These are phyloP conservation scores for Suncus etruscus DNA, from an alignment of 2,113 vertebrate genomes.

Conservation along the genomic window DNA sequence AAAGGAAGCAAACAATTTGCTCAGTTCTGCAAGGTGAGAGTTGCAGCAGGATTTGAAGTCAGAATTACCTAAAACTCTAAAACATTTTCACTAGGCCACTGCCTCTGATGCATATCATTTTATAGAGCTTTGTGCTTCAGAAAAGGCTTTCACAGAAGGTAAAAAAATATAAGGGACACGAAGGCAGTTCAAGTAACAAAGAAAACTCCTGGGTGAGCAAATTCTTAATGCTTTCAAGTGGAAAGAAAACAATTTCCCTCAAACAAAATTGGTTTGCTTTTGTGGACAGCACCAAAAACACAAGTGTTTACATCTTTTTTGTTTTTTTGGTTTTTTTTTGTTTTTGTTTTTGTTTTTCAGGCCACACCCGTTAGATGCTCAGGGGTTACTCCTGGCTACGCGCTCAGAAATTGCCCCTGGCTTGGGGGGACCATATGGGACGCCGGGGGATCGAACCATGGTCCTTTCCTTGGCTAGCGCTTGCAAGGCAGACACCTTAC, in stretches of 20 bases:
- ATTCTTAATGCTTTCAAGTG: constrained; percentile 38
- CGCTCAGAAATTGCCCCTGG: too few relatives aligned
- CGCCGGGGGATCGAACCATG: too few relatives aligned
- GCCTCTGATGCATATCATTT: neutral
- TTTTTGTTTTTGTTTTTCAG: too few relatives aligned
- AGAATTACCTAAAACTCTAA: neutral
- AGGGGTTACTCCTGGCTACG: too few relatives aligned
- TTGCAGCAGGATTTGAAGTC: constrained; percentile 31
- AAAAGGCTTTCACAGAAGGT: constrained; percentile 32
- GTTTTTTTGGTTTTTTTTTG: too few relatives aligned
- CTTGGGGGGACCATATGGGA: too few relatives aligned
- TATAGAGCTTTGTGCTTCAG: neutral
- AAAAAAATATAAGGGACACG: neutral
- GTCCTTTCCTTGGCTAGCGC: too few relatives aligned
- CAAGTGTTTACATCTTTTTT: neutral
- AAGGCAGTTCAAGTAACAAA: neutral
- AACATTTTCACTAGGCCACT: neutral
- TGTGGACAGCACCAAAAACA: neutral
- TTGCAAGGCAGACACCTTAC: too few relatives aligned
- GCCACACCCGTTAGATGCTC: too few relatives aligned
- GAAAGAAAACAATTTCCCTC: constrained; percentile 32
- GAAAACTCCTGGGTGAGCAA: constrained; percentile 8
- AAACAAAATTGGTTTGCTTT: constrained; percentile 29
- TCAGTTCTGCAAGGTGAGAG: constrained; percentile 19
- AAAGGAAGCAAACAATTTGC: neutral